Evolutionary conservation across 2,113 vertebrate species (phyloP).

Genomic region (Fregetta grallaria): DNA sequence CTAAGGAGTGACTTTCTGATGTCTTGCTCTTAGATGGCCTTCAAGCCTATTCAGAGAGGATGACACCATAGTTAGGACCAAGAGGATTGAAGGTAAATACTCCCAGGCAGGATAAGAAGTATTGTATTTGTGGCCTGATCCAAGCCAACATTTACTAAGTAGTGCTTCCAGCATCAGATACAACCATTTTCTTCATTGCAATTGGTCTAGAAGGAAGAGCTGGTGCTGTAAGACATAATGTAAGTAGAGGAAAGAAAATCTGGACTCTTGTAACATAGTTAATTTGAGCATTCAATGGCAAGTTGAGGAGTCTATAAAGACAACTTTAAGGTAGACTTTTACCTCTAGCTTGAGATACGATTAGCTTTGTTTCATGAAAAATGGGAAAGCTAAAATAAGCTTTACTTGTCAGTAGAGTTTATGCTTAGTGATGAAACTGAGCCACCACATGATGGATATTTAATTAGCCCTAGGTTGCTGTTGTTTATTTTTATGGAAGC

Average conservation of each 20-base stretch:
- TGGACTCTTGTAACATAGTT: not conserved
- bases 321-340: not conserved
- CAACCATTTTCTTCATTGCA: not conserved
- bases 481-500: not conserved
- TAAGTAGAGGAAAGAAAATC: not conserved
- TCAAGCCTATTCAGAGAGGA: not conserved
- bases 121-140: not conserved
- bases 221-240: not conserved
- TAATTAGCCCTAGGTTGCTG: not conserved
- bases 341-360: not conserved
- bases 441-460: not conserved
- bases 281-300: not conserved
- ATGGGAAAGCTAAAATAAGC: not conserved
- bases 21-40: not conserved
- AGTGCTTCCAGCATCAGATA: not conserved
- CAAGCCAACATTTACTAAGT: not conserved
- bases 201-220: not conserved
- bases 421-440: not conserved
- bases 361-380: not conserved
- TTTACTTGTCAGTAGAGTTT: not conserved
- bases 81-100: not conserved
- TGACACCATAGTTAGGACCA: not conserved
- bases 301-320: not conserved
- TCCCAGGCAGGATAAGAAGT: not conserved
- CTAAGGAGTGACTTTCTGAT: not conserved